Conservation (phyloP, 2,888 invertebrate genomes). For the Pristionchus maxplancki region DNA sequence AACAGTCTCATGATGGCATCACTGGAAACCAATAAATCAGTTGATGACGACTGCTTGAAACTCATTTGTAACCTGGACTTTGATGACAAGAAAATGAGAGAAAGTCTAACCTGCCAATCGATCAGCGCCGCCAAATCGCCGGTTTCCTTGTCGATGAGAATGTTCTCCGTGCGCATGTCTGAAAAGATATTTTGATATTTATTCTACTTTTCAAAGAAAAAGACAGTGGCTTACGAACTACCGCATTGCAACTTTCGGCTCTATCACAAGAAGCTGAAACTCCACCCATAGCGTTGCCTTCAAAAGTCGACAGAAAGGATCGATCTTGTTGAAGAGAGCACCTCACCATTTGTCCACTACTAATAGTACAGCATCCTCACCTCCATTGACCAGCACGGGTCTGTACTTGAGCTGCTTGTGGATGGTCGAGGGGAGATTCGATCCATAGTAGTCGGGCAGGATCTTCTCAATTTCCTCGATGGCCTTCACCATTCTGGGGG, state of each 20-base stretch:
- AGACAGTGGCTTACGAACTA: no score
- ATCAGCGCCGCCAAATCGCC: not conserved
- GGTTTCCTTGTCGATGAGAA: slow-evolving; percentile 26
- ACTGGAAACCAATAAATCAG: no score
- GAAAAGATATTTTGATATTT: not conserved
- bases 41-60: not conserved
- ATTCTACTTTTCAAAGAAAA: no score
- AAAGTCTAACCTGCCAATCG: slow-evolving; percentile 5
- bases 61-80: not conserved
- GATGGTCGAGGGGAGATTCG: slow-evolving; percentile 25
- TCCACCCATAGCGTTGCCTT: no score
- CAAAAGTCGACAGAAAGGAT: no score
- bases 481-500: not conserved
- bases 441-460: slow-evolving; percentile 5
- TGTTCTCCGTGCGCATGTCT: slow-evolving; percentile 24
- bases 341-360: no score
- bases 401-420: slow-evolving; percentile 8
- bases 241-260: not conserved
- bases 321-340: no score
- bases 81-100: not conserved
- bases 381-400: slow-evolving; percentile 23
- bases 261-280: not conserved
- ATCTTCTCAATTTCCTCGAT: slow-evolving; percentile 1
- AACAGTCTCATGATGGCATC: no score
- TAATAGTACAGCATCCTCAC: no score